Evolutionary conservation across 2,113 vertebrate genomes (phyloP).

Genomic region (Pluvianellus socialis): DNA sequence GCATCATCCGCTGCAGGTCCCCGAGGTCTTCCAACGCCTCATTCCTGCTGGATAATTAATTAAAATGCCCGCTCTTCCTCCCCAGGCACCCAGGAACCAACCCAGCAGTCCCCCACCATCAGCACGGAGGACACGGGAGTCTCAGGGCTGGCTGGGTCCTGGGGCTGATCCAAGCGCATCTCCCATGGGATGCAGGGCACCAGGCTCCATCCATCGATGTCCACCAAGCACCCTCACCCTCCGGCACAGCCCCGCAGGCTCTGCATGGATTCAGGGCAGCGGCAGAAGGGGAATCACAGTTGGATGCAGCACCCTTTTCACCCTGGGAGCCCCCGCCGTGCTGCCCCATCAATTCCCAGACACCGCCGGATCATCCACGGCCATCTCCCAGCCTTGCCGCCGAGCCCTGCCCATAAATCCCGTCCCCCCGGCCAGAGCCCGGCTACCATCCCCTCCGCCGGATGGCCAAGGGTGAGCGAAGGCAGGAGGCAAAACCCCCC

Average conservation of each 20-base stretch:
- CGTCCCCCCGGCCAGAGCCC: neutral
- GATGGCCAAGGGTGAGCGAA: neutral
- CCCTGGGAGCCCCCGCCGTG: fast-evolving
- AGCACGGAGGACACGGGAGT: fast-evolving
- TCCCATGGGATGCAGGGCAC: neutral
- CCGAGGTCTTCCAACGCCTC: fast-evolving
- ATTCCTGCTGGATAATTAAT: neutral
- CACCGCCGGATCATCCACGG: fast-evolving
- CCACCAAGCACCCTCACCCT: fast-evolving
- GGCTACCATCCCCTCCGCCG: fast-evolving
- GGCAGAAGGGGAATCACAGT: fast-evolving
- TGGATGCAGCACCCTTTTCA: neutral
- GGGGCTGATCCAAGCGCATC: neutral
- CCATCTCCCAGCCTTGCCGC: neutral
- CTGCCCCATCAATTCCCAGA: neutral
- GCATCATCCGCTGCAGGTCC: neutral
- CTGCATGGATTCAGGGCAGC: fast-evolving
- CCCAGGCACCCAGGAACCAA: fast-evolving
- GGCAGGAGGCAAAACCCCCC: neutral
- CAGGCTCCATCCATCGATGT: fast-evolving
- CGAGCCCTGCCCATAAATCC: neutral
- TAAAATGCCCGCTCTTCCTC: fast-evolving
- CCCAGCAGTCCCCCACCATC: neutral
- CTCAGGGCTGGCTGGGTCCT: fast-evolving
- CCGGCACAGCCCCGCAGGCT: fast-evolving